Base-by-base conservation (phyloP, 1,140 invertebrate species). In the Temnothorax nylanderi region DNA sequence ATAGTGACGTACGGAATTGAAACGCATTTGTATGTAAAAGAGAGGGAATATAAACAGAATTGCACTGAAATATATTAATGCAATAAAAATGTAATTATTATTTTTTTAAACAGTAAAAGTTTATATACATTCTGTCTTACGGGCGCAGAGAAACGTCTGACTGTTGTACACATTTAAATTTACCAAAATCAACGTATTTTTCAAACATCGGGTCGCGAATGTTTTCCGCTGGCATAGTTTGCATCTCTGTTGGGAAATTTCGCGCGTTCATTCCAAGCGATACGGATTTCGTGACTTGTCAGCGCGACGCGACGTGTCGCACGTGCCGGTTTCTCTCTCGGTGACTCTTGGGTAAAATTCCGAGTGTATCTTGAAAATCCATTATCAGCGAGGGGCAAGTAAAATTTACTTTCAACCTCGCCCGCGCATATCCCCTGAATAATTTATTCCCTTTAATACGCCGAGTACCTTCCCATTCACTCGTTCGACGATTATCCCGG, bases 371-470 rank as follows among this genome's bases (percentile, higher is more conserved):
- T 51, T 26, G 62, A 54, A 81, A 81, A 71, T 81, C 77, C 64
- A 81, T 81, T 71, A 71, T 56, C 62, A 8, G 26, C 8, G 64
- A 41, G 13, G 8, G n/a, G 4, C 34, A 11, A 11, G n/a, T 71
- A 18, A 80, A 67, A 41, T 54, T 81, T 71, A 18, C 32, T 41
- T 26, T 81, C 34, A 54, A 13, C 34, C 77, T 54, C 11, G 18
- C 34, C 21, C 26, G 26, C 21, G 74, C 13, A 18, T 54, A 49
- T 65, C 18, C 18, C 0, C 11, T 81, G 77, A 81, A 81, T 81
- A 81, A 81, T 81, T 81, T 69, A 81, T 80, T 69, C 47, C 7
- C 21, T 69, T 71, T 81, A 81, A 81, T 69, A 69, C 77, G 11
- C 21, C 62, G 58, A 80, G 77, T 51, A 34, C 18, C 47, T 21